Percentiles rank a stretch among this genome's conserved stretches.
These are phyloP conservation scores for Gorsachius goisagi DNA, from an alignment of 2,113 vertebrate genomes.

Conservation along the genomic window DNA sequence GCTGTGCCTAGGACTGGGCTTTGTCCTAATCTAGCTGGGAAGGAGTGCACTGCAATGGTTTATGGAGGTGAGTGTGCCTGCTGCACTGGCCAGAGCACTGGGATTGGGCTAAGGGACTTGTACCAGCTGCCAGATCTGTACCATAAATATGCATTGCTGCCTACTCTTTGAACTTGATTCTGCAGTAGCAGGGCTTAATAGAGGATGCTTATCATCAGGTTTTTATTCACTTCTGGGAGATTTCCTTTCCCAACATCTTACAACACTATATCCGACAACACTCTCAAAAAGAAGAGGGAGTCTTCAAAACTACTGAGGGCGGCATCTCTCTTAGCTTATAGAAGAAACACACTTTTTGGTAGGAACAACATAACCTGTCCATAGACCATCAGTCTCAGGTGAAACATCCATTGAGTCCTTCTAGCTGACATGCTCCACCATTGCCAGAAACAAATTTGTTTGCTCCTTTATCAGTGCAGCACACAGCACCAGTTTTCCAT, in stretches of 20 bases:
- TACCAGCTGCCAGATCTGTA: background rate
- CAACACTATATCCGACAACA: background rate
- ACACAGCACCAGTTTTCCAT: constrained; percentile 39
- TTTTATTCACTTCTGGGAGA: background rate
- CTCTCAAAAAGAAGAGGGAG: background rate
- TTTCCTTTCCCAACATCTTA: background rate
- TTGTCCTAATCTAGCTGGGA: background rate
- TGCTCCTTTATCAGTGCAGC: constrained; percentile 6
- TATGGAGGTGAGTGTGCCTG: background rate
- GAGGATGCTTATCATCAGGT: background rate
- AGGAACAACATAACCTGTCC: background rate
- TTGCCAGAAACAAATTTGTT: background rate
- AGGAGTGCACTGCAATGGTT: background rate
- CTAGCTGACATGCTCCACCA: background rate
- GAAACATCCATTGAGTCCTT: background rate
- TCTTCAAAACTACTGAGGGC: background rate
- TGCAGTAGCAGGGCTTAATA: background rate
- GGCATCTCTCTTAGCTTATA: background rate
- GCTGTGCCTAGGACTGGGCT: background rate
- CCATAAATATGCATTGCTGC: background rate
- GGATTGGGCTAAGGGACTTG: background rate
- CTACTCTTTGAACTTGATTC: background rate
- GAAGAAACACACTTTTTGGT: background rate
- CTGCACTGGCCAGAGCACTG: background rate
- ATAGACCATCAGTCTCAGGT: background rate